phyloP scores from a whole-genome alignment of 2,113 vertebrate species.

The Cheilinus undulatus region DNA sequence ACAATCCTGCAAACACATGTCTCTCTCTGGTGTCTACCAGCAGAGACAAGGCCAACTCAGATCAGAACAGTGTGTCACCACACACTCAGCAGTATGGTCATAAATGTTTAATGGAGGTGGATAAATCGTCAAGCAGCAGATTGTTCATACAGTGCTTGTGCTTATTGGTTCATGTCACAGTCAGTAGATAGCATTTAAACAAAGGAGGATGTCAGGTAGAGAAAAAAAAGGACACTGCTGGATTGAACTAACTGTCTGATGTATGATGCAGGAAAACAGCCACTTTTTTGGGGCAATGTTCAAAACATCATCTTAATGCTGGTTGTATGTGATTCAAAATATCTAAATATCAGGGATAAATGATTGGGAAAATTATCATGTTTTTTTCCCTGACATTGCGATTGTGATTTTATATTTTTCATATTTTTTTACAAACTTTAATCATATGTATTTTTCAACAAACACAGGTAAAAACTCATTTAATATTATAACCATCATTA shows the following conservation, averaged over 20 bases:
- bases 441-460: too few species aligned
- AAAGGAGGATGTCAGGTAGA: slow-evolving; percentile 47
- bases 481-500: too few species aligned
- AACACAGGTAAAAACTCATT: too few species aligned
- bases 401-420: too few species aligned
- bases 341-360: too few species aligned
- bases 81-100: slow-evolving; percentile 47
- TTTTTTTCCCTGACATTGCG: too few species aligned
- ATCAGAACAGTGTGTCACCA: slow-evolving; percentile 57
- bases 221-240: slow-evolving; percentile 36
- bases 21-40: slow-evolving; percentile 19
- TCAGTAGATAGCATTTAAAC: slow-evolving; percentile 67
- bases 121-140: slow-evolving; percentile 78
- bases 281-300: slow-evolving; percentile 6
- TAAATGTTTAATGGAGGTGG: slow-evolving; percentile 75
- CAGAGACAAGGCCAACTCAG: slow-evolving; percentile 68
- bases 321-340: too few species aligned
- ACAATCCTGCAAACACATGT: neutral
- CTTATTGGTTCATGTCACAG: slow-evolving; percentile 46
- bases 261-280: neutral
- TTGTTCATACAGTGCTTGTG: slow-evolving; percentile 62
- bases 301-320: slow-evolving; percentile 3
- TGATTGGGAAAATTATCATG: too few species aligned
- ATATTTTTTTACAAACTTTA: too few species aligned
- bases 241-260: slow-evolving; percentile 37